Conservation (phyloP, 2,888 invertebrate species). For the Cryptocephalus moraei region DNA sequence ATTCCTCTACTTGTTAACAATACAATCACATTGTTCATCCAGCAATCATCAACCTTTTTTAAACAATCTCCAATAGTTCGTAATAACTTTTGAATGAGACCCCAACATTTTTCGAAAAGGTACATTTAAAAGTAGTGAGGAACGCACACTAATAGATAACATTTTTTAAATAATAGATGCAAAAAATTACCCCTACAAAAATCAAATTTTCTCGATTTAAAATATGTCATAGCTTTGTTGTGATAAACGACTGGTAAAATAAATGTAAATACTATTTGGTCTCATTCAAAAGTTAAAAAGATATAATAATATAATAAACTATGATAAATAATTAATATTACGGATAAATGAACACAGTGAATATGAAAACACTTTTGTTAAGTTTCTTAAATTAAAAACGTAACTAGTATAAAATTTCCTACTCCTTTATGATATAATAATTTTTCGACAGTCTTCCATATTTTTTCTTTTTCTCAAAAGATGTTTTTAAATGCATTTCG, state of each 20-base stretch:
- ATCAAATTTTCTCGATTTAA: no score
- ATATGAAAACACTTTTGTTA: constrained; percentile 12
- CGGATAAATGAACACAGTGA: constrained; percentile 23
- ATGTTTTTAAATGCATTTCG: constrained; percentile 28
- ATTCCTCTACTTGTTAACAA: constrained; percentile 27
- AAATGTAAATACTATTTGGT: no score
- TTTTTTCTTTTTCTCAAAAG: constrained; percentile 14
- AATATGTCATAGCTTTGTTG: no score
- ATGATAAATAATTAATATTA: constrained; percentile 19
- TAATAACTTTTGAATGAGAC: no score
- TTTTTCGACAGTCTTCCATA: constrained; percentile 30
- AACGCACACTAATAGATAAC: no score
- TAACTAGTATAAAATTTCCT: constrained; percentile 27
- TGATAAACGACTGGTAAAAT: no score
- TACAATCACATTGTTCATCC: constrained; percentile 18
- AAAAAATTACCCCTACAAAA: no score
- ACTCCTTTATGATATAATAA: constrained; percentile 25
- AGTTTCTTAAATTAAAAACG: constrained; percentile 17
- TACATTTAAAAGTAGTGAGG: no score
- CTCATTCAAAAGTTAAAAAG: constrained; percentile 1
- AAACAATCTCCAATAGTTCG: constrained; percentile 27
- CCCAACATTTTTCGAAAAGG: no score
- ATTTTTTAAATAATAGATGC: no score
- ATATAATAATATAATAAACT: constrained; percentile 13
- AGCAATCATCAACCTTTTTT: constrained; percentile 17